phyloP scores from a whole-genome alignment of 2,113 vertebrate genomes.

The Hippocampus barbouri region DNA sequence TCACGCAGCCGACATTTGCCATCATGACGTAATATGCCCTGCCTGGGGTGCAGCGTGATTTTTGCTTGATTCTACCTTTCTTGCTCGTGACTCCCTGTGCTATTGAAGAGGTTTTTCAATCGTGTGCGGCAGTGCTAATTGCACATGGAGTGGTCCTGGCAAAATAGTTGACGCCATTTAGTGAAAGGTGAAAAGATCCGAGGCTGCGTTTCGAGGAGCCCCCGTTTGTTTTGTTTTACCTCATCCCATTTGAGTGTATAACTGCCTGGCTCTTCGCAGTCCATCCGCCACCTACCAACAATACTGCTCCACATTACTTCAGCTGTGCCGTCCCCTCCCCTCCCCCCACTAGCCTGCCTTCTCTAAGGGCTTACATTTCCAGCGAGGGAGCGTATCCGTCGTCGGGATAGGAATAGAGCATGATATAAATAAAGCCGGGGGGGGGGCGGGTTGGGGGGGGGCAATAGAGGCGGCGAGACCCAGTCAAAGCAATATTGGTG shows the following conservation, averaged over 20 bases:
- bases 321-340: constrained; percentile 42
- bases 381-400: constrained; percentile 57
- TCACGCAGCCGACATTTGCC: constrained; percentile 1
- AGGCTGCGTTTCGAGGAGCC: constrained; percentile 54
- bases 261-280: constrained; percentile 45
- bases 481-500: constrained; percentile 69
- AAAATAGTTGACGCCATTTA: constrained; percentile 77
- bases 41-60: constrained; percentile 4
- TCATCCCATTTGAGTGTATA: constrained; percentile 39
- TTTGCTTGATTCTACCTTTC: constrained; percentile 10
- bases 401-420: constrained; percentile 62
- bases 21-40: constrained; percentile 3
- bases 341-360: constrained; percentile 33
- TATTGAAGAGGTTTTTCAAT: constrained; percentile 65
- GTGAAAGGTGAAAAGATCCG: constrained; percentile 65
- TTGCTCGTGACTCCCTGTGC: constrained; percentile 41
- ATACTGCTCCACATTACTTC: constrained; percentile 9
- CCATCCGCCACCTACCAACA: constrained; percentile 9
- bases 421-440: constrained; percentile 71
- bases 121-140: constrained; percentile 69
- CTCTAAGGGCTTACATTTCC: constrained; percentile 47
- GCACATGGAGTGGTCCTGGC: constrained; percentile 64
- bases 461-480: constrained; percentile 65
- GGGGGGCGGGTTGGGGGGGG: constrained; percentile 49
- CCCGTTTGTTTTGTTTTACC: constrained; percentile 48